Evolutionary conservation across 2,797 vertebrate genomes (phyloP).

Genomic region (Sebastiscus albofasciatus): DNA sequence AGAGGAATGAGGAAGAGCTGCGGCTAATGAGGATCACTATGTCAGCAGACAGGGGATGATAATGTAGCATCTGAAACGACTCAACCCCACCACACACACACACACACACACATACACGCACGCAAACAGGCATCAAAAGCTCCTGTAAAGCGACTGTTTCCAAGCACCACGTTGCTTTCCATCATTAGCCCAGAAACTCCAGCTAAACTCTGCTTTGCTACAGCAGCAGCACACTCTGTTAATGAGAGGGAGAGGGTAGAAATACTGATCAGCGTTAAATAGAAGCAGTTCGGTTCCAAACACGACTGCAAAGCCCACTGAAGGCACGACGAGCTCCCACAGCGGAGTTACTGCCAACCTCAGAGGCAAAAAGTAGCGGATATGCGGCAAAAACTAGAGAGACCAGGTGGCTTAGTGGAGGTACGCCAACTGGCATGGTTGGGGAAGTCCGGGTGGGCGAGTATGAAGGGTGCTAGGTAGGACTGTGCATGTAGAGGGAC

Average conservation of each 20-base stretch:
- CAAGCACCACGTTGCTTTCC: conserved; percentile 21
- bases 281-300: conserved; percentile 25
- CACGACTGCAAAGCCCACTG: conserved; percentile 15
- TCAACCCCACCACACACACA: background rate
- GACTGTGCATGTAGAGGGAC: conserved; percentile 17
- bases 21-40: conserved; percentile 71
- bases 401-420: conserved; percentile 47
- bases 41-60: conserved; percentile 35
- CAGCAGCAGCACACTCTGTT: background rate
- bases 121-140: background rate
- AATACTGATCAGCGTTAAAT: conserved; percentile 19
- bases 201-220: background rate
- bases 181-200: conserved; percentile 31
- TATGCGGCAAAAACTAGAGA: conserved; percentile 35
- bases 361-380: conserved; percentile 28
- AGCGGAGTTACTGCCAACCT: conserved; percentile 31
- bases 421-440: conserved; percentile 56
- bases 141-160: conserved; percentile 11
- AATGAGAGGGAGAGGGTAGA: conserved; percentile 17
- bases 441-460: conserved; percentile 42
- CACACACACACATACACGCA: background rate
- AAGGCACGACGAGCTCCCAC: conserved; percentile 4
- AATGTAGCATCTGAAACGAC: conserved; percentile 14
- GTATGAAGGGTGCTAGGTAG: conserved; percentile 19
- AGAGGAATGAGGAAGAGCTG: conserved; percentile 1